Base-by-base conservation (phyloP, 2,888 invertebrate genomes). In the Laspeyria flexula region DNA sequence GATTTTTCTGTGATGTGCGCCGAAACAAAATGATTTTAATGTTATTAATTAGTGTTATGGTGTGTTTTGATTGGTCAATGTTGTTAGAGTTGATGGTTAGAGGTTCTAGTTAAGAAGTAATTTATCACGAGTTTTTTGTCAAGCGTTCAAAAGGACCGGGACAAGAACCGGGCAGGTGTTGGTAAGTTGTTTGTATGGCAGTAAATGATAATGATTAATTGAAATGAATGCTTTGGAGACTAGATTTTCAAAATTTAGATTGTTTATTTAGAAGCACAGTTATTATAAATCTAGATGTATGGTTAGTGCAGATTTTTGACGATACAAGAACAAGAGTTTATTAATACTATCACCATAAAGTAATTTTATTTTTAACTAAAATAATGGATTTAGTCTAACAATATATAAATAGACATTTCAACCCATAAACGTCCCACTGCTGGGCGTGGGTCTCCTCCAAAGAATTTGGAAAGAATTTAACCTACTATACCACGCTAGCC, bases 1-100 rank as follows among this genome's bases (percentile, higher is more conserved):
- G 0, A 23, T 35, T 51, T 45, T 52, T 58, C 48, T 71, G 45
- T 71, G 73, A 73, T 68, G 65, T 73, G 21, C 42, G 50, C 73
- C 73, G 73, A 60, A 63, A 61, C 56, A 60, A 51, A 60, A 61
- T 66, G 59, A 31, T 55, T 65, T 60, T 66, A 64, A 65, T 58
- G 60, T 71, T 72, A 72, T 73, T 73, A 73, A 73, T 73, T 73
- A 70, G 60, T 63, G 58, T 71, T 63, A 60, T 45, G 55, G 65
- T 56, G 55, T 71, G 65, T 72, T 73, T 68, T 72, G 73, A 73
- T 73, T 62, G 60, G 42, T 55, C 45, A 56, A 51, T 56, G 58
- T 55, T 52, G 30, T 52, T 15, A 54, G 53, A 54, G 53, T 67
- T 50, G 53, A 70, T 52, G 58, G 50, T 61, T 53, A 54, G 16